Percentiles rank a stretch among this genome's conserved stretches.
These are phyloP conservation scores for Muscina levida DNA, from an alignment of 2,888 invertebrate species.

Conservation along the genomic window DNA sequence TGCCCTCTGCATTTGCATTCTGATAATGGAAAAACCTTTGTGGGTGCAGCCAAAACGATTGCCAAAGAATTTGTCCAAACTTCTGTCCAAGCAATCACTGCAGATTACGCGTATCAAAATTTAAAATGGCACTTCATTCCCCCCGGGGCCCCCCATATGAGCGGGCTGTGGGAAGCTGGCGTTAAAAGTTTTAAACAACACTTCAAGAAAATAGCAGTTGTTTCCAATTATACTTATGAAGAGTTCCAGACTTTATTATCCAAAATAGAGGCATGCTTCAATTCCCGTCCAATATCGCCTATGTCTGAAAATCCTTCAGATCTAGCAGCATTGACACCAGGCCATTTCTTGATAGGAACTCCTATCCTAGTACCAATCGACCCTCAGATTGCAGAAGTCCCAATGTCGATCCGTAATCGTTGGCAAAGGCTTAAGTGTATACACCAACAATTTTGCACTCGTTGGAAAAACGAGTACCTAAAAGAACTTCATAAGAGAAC, in stretches of 20 bases:
- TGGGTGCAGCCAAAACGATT: background rate
- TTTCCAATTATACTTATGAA: background rate
- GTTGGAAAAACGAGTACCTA: conserved; percentile 42
- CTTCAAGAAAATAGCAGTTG: background rate
- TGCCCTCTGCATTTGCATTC: conserved; percentile 47
- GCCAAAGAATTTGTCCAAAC: conserved; percentile 11
- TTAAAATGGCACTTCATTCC: conserved; percentile 41
- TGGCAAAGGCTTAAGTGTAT: conserved; percentile 22
- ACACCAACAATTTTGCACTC: conserved; percentile 23
- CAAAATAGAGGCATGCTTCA: conserved; percentile 24
- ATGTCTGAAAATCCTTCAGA: conserved; percentile 13
- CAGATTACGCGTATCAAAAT: background rate
- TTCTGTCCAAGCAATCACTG: background rate
- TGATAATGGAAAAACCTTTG: conserved; percentile 46
- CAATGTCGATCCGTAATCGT: conserved; percentile 26
- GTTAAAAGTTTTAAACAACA: conserved; percentile 21
- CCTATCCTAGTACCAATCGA: conserved; percentile 23
- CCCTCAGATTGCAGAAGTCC: background rate
- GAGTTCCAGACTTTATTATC: conserved; percentile 24
- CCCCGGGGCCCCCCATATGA: conserved; percentile 34
- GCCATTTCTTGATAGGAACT: conserved; percentile 24
- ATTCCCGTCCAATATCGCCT: background rate
- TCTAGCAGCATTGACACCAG: conserved; percentile 6
- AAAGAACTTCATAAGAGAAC: conserved; percentile 20
- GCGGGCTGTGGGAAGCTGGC: too few species aligned